Evolutionary conservation across 2,797 vertebrate species (phyloP).

Genomic region (Smutsia gigantea): DNA sequence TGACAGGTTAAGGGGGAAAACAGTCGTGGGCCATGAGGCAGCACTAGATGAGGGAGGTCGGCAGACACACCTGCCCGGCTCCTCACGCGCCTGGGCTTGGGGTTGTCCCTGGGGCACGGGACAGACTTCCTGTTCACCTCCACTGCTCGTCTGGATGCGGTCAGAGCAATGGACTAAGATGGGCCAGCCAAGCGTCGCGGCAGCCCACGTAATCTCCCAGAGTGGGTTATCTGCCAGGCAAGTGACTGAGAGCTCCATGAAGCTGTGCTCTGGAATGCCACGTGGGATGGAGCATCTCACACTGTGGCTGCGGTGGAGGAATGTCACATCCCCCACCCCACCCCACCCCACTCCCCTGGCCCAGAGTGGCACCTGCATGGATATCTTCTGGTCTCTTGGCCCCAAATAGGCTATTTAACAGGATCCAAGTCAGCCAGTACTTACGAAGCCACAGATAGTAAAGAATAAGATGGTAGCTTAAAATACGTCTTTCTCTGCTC

Average conservation of each 20-base stretch:
- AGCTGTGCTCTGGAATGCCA: not conserved
- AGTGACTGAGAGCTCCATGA: fast-evolving
- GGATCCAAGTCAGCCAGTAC: not conserved
- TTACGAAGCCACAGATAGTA: not conserved
- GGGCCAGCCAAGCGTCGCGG: fast-evolving
- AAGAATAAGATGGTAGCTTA: not conserved
- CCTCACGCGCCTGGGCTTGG: not conserved
- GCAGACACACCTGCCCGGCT: not conserved
- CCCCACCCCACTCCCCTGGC: no score
- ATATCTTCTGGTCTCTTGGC: not conserved
- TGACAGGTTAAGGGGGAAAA: no score
- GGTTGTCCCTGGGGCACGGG: no score
- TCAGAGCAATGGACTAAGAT: not conserved
- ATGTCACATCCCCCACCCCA: fast-evolving
- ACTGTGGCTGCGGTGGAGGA: not conserved
- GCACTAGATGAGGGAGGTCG: not conserved
- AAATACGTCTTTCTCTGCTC: not conserved
- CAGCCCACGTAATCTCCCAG: not conserved
- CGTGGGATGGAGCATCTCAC: fast-evolving
- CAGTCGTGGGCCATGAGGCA: not conserved
- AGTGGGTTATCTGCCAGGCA: not conserved
- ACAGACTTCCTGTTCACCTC: fast-evolving
- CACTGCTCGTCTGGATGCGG: not conserved
- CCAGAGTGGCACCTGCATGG: not conserved
- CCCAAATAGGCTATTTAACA: not conserved